Evolutionary conservation across 2,113 vertebrate genomes (phyloP).

Genomic region (Oreochromis niloticus): DNA sequence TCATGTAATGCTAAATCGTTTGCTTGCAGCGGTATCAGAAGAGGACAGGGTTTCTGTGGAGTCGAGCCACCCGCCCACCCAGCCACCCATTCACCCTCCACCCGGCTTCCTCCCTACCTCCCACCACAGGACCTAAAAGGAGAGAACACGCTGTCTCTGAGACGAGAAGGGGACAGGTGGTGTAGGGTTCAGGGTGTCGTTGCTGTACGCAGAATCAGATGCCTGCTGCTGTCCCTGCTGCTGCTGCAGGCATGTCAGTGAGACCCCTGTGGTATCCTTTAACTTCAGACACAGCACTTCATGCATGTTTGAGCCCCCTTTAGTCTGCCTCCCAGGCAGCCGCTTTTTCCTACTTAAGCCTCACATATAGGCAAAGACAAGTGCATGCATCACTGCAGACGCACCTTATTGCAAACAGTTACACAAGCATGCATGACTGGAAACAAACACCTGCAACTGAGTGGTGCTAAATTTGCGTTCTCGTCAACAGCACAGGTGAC

Average conservation of each 20-base stretch:
- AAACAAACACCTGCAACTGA: conserved; percentile 2
- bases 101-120: conserved; percentile 22
- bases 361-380: not conserved
- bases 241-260: conserved; percentile 30
- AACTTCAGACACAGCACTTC: conserved; percentile 62
- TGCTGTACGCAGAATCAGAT: conserved; percentile 56
- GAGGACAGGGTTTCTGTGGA: conserved; percentile 1
- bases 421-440: not conserved
- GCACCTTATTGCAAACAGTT: not conserved
- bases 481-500: not conserved
- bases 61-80: conserved; percentile 10
- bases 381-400: not conserved
- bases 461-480: not conserved
- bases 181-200: conserved; percentile 57
- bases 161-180: conserved; percentile 83
- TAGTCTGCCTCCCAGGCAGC: not conserved
- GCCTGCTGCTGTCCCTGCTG: conserved; percentile 13
- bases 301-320: conserved; percentile 13
- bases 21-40: not conserved
- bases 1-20: conserved; percentile 8
- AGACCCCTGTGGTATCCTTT: conserved; percentile 47
- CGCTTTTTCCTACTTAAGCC: not conserved
- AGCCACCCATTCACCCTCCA: conserved; percentile 46
- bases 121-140: conserved; percentile 78
- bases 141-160: conserved; percentile 72